Evolutionary conservation across 1,140 invertebrate species (phyloP).

Genomic region (Acyrthosiphon pisum): DNA sequence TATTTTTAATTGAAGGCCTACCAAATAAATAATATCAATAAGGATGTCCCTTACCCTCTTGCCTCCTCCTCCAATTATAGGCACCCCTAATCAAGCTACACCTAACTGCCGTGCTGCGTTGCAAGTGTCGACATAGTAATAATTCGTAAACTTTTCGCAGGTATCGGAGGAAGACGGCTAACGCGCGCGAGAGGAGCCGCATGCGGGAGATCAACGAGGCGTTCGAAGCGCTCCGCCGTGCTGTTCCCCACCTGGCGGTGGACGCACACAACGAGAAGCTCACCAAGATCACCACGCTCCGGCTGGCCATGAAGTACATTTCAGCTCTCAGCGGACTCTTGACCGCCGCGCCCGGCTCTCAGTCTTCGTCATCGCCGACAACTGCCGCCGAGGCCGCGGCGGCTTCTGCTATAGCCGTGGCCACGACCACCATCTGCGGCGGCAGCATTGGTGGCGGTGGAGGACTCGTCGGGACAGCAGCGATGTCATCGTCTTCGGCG

Average conservation of each 20-base stretch:
- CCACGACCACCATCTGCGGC: constrained; percentile 30
- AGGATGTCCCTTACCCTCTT: no score
- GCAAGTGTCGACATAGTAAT: neutral
- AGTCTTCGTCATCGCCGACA: neutral
- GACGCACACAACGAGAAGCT: constrained; percentile 65
- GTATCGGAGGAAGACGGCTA: constrained; percentile 80
- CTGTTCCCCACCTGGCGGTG: constrained; percentile 69
- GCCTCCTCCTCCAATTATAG: no score
- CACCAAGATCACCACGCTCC: constrained; percentile 72
- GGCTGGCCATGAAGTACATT: constrained; percentile 73
- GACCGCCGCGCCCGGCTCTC: constrained; percentile 30
- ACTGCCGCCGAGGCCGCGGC: neutral
- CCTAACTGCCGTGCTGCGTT: neutral
- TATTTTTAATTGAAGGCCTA: no score
- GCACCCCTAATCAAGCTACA: neutral
- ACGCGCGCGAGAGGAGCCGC: constrained; percentile 81
- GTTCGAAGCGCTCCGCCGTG: constrained; percentile 79
- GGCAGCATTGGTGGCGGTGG: neutral
- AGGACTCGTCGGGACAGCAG: neutral
- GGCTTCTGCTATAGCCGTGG: constrained; percentile 50
- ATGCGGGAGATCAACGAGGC: constrained; percentile 90
- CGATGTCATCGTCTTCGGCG: neutral
- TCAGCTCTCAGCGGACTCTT: constrained; percentile 65
- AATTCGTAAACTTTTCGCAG: neutral
- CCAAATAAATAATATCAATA: neutral